These are phyloP conservation scores for Helleia helle DNA, from an alignment of 2,888 invertebrate species.

Conservation along the genomic window DNA sequence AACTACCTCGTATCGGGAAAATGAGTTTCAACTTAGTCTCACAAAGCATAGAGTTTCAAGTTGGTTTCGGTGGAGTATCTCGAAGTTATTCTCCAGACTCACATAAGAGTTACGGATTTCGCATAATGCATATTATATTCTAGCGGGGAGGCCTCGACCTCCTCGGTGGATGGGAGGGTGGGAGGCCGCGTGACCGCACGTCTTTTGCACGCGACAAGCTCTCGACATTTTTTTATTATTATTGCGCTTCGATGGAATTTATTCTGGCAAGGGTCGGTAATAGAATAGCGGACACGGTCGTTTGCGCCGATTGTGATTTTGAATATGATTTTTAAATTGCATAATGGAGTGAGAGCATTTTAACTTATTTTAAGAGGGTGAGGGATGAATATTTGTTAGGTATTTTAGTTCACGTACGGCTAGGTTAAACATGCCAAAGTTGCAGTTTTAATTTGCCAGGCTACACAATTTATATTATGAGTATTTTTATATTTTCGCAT, in stretches of 20 bases:
- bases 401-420: too few relatives aligned
- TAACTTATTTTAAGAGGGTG: slow-evolving; percentile 50
- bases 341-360: slow-evolving; percentile 62
- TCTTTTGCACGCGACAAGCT: slow-evolving; percentile 71
- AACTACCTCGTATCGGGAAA: slow-evolving; percentile 12
- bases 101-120: slow-evolving; percentile 72
- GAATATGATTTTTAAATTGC: slow-evolving; percentile 71
- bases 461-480: too few relatives aligned
- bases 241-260: slow-evolving; percentile 72
- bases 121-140: slow-evolving; percentile 74
- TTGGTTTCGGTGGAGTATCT: slow-evolving; percentile 20
- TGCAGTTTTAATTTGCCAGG: too few relatives aligned
- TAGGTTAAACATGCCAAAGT: too few relatives aligned
- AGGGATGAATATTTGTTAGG: slow-evolving; percentile 12
- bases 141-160: slow-evolving; percentile 26
- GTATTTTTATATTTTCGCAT: too few relatives aligned
- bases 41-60: slow-evolving; percentile 21
- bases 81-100: slow-evolving; percentile 59
- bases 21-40: slow-evolving; percentile 18
- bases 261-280: slow-evolving; percentile 55
- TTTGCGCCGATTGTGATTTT: slow-evolving; percentile 54
- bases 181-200: slow-evolving; percentile 64
- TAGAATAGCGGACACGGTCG: slow-evolving; percentile 57
- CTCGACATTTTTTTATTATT: slow-evolving; percentile 74
- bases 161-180: slow-evolving; percentile 19